Base-by-base conservation (phyloP, 2,113 vertebrate genomes). In the Oncorhynchus gorbuscha region DNA sequence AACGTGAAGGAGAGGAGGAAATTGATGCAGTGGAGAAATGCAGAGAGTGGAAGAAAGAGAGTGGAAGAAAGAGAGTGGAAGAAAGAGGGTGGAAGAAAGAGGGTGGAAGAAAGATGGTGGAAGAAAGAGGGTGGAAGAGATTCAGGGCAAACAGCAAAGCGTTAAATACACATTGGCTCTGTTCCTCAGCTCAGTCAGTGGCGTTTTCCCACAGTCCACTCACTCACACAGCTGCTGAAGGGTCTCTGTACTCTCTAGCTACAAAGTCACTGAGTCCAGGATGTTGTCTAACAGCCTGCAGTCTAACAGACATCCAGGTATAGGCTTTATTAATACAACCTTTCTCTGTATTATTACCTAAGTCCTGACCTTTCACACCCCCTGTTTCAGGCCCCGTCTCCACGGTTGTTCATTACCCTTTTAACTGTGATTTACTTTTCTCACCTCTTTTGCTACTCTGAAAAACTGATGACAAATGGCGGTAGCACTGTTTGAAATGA, bases 111-210 rank as follows among this genome's bases (percentile, higher is more conserved):
- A n/a, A n/a, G n/a, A n/a, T n/a, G 68, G 69, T 58, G 73, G 74
- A 59, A 72, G 49, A 39, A 75, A 81, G 78, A 20, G 71, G 74
- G 75, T 48, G 78, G 73, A 71, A 11, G 62, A 64, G 69, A 67
- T 24, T 71, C 68, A 75, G 78, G 81, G 61, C 59, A 80, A 79
- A 80, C 26, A 76, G 73, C 39, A 22, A 72, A 80, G 73, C 49
- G 1, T 11, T 51, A 51, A 13, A 51, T 4, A 13, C 35, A 35
- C 3, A 14, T 82, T 68, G 55, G 55, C 76, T 77, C 76, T 82
- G 83, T 78, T 76, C 79, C 76, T 88, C 49, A 71, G 61, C 75
- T 70, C 61, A 66, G 88, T 84, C 81, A 85, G 87, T 91, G 87
- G 83, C 84, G 77, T 11, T 81, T 88, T 87, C 86, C 88, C 75